Percentiles rank a stretch among this genome's conserved stretches.
These are phyloP conservation scores for Chorisops tibialis DNA, from an alignment of 2,888 invertebrate species.

Conservation along the genomic window DNA sequence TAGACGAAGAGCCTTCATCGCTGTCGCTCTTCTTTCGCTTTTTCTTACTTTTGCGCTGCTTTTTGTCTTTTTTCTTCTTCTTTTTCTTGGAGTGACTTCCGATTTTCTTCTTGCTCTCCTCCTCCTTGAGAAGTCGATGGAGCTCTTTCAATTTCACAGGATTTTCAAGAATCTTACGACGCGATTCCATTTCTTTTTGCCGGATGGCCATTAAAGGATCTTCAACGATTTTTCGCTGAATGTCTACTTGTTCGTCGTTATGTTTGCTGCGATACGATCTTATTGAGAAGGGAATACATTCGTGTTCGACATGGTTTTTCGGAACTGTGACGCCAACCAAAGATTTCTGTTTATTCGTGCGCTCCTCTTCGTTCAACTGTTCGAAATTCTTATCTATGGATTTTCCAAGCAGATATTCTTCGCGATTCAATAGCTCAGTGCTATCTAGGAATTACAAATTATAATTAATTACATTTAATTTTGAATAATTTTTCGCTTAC, in stretches of 20 bases:
- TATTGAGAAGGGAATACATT: conserved; percentile 73
- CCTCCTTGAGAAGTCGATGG: conserved; percentile 69
- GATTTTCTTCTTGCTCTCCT: conserved; percentile 51
- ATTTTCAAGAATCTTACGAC: conserved; percentile 81
- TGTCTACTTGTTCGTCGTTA: conserved; percentile 72
- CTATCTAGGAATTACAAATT: conserved; percentile 36
- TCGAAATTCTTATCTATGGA: conserved; percentile 78
- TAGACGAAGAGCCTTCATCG: conserved; percentile 5
- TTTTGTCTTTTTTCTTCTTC: conserved; percentile 38
- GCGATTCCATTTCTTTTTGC: conserved; percentile 83
- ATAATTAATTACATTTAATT: background rate
- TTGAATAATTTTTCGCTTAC: conserved; percentile 36
- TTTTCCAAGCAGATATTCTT: conserved; percentile 85
- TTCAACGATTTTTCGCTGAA: conserved; percentile 85
- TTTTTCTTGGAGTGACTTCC: conserved; percentile 39
- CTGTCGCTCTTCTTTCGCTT: conserved; percentile 38
- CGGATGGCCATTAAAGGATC: conserved; percentile 89
- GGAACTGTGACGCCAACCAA: conserved; percentile 51
- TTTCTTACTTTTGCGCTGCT: conserved; percentile 34
- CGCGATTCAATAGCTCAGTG: conserved; percentile 59
- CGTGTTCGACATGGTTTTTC: conserved; percentile 68
- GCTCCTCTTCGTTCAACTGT: conserved; percentile 59
- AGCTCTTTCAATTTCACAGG: conserved; percentile 86
- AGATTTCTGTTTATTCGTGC: conserved; percentile 42
- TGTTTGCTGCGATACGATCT: conserved; percentile 54